These are phyloP conservation scores for Pogoniulus pusillus DNA, from an alignment of 2,797 vertebrate genomes.

Conservation along the genomic window DNA sequence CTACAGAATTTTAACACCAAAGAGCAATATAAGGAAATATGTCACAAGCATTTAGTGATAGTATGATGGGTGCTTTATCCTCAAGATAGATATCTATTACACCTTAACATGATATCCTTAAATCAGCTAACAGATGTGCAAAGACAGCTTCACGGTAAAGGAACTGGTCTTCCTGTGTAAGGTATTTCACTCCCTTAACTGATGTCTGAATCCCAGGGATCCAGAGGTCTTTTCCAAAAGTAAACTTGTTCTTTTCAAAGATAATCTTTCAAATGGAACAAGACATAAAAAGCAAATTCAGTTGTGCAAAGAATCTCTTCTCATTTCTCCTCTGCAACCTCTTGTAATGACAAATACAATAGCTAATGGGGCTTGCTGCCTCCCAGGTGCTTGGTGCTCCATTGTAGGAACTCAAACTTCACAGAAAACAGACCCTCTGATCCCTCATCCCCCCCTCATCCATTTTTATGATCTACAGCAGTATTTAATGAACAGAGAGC, in stretches of 20 bases:
- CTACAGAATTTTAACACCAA: no score
- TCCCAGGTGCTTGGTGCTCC: not conserved
- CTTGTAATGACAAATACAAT: not conserved
- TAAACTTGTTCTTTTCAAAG: not conserved
- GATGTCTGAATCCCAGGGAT: not conserved
- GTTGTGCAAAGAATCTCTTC: not conserved
- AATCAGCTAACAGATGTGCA: no score
- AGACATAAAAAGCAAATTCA: not conserved
- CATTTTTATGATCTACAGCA: accelerated
- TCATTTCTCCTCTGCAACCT: not conserved
- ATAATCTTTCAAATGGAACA: not conserved
- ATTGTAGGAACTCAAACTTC: accelerated
- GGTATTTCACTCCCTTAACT: not conserved
- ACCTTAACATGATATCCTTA: no score
- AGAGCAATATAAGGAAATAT: no score
- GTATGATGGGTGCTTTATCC: no score
- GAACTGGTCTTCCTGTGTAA: not conserved
- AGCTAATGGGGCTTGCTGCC: accelerated
- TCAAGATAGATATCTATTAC: no score
- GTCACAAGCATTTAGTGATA: no score
- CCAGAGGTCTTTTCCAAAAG: not conserved
- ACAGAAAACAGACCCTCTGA: not conserved
- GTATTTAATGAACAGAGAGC: not conserved
- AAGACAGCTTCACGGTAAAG: not conserved
- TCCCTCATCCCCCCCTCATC: not conserved